Conservation (phyloP, 2,113 vertebrate genomes). For the Lophius piscatorius region DNA sequence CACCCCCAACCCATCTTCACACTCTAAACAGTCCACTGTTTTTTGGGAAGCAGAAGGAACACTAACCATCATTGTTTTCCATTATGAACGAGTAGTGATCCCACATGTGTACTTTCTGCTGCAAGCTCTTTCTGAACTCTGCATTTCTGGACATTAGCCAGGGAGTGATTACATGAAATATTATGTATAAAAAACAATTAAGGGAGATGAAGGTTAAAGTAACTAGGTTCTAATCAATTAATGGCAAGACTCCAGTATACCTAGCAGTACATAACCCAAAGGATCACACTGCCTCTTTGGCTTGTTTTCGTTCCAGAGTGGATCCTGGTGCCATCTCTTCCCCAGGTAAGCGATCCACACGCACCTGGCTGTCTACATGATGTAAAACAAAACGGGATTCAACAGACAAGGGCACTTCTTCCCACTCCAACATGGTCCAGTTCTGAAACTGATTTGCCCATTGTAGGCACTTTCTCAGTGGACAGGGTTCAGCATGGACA, state of each 20-base stretch:
- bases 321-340: too few relatives aligned
- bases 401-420: too few relatives aligned
- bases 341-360: too few relatives aligned
- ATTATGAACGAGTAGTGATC: slow-evolving; percentile 65
- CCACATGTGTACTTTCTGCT: slow-evolving; percentile 52
- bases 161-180: slow-evolving; percentile 19
- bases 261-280: neutral
- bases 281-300: too few relatives aligned
- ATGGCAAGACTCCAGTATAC: neutral
- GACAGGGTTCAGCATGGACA: too few relatives aligned
- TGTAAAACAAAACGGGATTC: too few relatives aligned
- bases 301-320: too few relatives aligned
- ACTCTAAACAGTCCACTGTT: slow-evolving; percentile 65
- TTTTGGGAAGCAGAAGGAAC: slow-evolving; percentile 58
- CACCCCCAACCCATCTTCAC: slow-evolving; percentile 32
- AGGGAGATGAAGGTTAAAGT: neutral
- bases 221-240: neutral
- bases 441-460: too few relatives aligned
- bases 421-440: too few relatives aligned
- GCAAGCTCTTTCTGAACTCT: slow-evolving; percentile 53
- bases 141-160: slow-evolving; percentile 16
- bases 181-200: slow-evolving; percentile 45
- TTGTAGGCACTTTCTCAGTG: too few relatives aligned
- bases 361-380: too few relatives aligned
- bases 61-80: slow-evolving; percentile 74